These are phyloP conservation scores for Grantiella picta DNA, from an alignment of 2,113 vertebrate genomes.

Conservation along the genomic window DNA sequence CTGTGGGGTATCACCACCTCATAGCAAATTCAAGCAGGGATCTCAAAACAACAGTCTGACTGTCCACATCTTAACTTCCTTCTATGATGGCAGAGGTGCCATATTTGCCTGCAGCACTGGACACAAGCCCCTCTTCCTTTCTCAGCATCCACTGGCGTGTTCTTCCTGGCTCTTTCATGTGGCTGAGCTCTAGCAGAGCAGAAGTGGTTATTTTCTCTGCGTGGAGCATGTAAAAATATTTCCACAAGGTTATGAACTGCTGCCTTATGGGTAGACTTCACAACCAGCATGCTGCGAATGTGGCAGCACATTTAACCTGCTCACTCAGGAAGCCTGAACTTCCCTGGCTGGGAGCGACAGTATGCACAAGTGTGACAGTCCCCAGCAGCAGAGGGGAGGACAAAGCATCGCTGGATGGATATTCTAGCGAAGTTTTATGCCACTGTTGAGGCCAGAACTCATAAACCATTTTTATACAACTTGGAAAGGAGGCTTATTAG, in stretches of 20 bases:
- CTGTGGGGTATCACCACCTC: not conserved
- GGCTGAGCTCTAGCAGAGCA: constrained; percentile 19
- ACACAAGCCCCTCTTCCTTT: not conserved
- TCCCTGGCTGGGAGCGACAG: not conserved
- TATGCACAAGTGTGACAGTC: not conserved
- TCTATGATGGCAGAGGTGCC: not conserved
- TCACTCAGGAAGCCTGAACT: constrained; percentile 23
- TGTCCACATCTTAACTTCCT: not conserved
- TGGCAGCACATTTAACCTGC: constrained; percentile 20
- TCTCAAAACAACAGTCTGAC: not conserved
- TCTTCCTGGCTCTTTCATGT: constrained; percentile 29
- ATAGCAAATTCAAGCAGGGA: not conserved
- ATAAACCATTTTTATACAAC: constrained; percentile 34
- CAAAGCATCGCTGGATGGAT: not conserved
- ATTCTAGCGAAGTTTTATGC: not conserved
- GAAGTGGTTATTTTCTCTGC: constrained; percentile 29
- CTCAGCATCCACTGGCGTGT: not conserved
- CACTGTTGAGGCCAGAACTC: constrained; percentile 17
- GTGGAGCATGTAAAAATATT: constrained; percentile 44
- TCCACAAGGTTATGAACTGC: constrained; percentile 35
- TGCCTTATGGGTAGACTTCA: constrained; percentile 39
- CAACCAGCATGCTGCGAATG: not conserved
- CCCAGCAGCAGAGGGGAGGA: not conserved
- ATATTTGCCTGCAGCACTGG: not conserved
- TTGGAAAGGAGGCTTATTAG: constrained; percentile 18